Conservation (phyloP, 2,113 vertebrate genomes). For the Corythaixoides concolor region DNA sequence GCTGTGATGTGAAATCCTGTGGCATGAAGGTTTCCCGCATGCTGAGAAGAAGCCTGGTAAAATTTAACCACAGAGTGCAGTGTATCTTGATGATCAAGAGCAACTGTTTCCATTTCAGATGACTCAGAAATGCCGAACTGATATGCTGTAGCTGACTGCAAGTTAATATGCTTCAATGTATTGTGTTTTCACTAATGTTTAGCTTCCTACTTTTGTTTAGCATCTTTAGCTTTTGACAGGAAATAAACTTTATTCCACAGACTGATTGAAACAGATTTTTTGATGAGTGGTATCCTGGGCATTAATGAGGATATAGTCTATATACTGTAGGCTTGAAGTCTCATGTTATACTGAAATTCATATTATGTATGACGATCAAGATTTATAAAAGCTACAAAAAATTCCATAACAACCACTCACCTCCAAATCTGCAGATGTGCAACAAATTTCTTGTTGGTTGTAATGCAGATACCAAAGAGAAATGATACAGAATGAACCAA, state of each 20-base stretch:
- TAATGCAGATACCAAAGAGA: neutral
- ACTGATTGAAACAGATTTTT: neutral
- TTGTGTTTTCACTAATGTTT: slow-evolving; percentile 4
- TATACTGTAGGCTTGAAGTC: neutral
- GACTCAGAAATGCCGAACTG: slow-evolving; percentile 16
- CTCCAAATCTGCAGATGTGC: neutral
- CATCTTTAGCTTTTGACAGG: neutral
- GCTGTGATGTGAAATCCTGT: neutral
- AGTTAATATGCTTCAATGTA: neutral
- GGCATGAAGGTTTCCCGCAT: neutral
- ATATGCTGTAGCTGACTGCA: slow-evolving; percentile 13
- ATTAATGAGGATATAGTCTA: neutral
- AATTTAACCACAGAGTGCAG: neutral
- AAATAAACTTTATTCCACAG: slow-evolving; percentile 24
- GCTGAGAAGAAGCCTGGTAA: neutral
- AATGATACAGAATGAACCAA: neutral
- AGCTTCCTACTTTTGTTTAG: slow-evolving; percentile 15
- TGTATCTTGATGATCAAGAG: neutral
- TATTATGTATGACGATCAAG: neutral
- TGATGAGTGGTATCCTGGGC: neutral
- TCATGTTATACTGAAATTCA: neutral
- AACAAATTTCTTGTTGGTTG: neutral
- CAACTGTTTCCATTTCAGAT: slow-evolving; percentile 1
- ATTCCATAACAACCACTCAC: neutral
- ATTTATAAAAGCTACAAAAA: neutral